Conservation (phyloP, 1,140 invertebrate genomes). For the Megalopta genalis region DNA sequence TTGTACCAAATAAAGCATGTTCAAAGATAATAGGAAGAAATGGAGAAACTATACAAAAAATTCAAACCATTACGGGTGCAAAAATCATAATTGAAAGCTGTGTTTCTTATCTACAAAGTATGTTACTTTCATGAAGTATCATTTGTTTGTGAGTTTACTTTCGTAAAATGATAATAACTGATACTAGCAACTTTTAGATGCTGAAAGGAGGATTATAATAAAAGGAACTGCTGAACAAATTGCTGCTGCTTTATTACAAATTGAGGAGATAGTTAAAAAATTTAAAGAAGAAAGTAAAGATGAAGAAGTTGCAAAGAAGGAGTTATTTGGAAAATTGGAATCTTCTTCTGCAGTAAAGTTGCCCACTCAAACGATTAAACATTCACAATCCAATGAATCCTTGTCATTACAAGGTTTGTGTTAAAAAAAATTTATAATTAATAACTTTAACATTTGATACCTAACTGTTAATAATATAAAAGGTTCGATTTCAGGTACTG, state of each 20-base stretch:
- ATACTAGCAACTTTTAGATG: constrained; percentile 67
- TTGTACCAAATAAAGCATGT: constrained; percentile 83
- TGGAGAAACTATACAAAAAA: constrained; percentile 86
- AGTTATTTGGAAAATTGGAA: constrained; percentile 74
- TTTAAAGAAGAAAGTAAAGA: constrained; percentile 78
- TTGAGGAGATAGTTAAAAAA: constrained; percentile 83
- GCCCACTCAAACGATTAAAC: constrained; percentile 58
- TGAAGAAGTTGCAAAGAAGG: constrained; percentile 58
- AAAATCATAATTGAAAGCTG: constrained; percentile 81
- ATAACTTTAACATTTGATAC: not conserved
- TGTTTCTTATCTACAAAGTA: constrained; percentile 41
- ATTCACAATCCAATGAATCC: not conserved
- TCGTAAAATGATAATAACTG: constrained; percentile 11
- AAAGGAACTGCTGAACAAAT: constrained; percentile 83
- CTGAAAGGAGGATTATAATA: constrained; percentile 79
- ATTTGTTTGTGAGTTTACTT: not conserved
- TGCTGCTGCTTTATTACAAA: constrained; percentile 80
- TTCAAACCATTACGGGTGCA: constrained; percentile 83
- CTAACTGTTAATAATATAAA: not conserved
- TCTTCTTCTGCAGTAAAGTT: constrained; percentile 75
- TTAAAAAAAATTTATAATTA: not conserved
- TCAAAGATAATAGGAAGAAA: constrained; percentile 86
- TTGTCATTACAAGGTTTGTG: constrained; percentile 23
- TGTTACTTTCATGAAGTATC: not conserved
- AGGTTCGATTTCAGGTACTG: constrained; percentile 59